Evolutionary conservation across 2,113 vertebrate species (phyloP).

Genomic region (Pterocles gutturalis): DNA sequence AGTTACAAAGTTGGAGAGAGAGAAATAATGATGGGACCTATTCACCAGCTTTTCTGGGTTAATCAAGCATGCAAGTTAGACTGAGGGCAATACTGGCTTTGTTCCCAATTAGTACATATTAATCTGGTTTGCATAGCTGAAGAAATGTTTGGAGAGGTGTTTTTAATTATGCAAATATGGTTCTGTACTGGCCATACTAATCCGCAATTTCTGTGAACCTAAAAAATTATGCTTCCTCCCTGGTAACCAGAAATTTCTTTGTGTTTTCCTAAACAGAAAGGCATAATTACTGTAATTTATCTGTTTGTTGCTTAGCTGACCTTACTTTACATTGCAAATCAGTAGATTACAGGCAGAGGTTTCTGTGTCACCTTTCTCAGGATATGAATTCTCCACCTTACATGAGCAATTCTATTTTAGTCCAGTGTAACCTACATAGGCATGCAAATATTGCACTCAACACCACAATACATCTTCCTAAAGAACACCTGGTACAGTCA

Average conservation of each 20-base stretch:
- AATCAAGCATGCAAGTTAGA: not conserved
- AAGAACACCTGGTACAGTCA: not conserved
- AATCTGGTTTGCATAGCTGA: not conserved
- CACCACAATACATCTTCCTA: not conserved
- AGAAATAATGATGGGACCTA: not conserved
- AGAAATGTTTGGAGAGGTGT: not conserved
- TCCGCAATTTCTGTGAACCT: not conserved
- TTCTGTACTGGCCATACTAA: not conserved
- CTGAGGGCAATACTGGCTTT: not conserved
- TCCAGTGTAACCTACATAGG: not conserved
- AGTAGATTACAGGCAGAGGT: not conserved
- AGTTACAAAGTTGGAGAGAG: not conserved
- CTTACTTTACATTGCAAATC: not conserved
- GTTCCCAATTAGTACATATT: not conserved
- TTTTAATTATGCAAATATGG: not conserved
- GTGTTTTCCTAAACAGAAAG: not conserved
- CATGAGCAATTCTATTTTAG: not conserved
- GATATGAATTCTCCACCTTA: not conserved
- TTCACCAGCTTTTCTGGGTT: not conserved
- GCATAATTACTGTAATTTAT: not conserved
- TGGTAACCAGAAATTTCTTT: not conserved
- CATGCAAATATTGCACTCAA: not conserved
- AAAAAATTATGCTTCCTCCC: not conserved
- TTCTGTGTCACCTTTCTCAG: not conserved
- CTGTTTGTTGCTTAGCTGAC: not conserved